Percentiles rank a stretch among this genome's conserved stretches.
phyloP scores from a whole-genome alignment of 2,797 vertebrate species.

The Hoplostethus mediterraneus region DNA sequence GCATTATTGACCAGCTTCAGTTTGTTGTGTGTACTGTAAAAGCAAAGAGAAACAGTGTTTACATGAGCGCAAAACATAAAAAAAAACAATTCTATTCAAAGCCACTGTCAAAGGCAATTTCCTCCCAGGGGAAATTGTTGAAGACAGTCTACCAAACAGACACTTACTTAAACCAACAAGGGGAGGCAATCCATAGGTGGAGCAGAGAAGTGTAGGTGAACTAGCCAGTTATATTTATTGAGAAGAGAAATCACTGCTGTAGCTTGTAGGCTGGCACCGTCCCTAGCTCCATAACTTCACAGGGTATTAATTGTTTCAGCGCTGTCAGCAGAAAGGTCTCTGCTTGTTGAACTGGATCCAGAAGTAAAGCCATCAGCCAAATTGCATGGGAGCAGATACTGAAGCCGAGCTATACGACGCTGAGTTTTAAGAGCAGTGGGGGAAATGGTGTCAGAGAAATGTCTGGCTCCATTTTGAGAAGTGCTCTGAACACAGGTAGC shows the following conservation, averaged over 20 bases:
- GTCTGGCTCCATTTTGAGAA: constrained; percentile 38
- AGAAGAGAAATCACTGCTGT: constrained; percentile 48
- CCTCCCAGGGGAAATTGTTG: neutral
- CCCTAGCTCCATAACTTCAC: constrained; percentile 80
- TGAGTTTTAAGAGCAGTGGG: constrained; percentile 46
- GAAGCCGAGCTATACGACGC: constrained; percentile 46
- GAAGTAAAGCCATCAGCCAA: constrained; percentile 82
- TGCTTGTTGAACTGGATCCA: constrained; percentile 82
- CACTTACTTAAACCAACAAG: constrained; percentile 50
- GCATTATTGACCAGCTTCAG: neutral
- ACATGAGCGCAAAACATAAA: neutral
- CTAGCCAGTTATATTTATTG: constrained; percentile 48
- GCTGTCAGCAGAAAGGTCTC: constrained; percentile 81
- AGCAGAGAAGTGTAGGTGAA: constrained; percentile 52
- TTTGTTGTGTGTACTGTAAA: constrained; percentile 9
- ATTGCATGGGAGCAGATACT: constrained; percentile 74
- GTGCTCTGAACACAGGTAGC: constrained; percentile 46
- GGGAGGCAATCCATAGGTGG: constrained; percentile 37
- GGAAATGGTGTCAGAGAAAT: constrained; percentile 32
- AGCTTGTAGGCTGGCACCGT: constrained; percentile 63
- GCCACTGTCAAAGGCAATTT: neutral
- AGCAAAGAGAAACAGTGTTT: constrained; percentile 7
- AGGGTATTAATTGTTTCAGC: constrained; percentile 84
- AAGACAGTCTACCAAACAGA: constrained; percentile 22
- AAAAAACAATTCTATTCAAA: constrained; percentile 6